A percentile compares a stretch with the other conserved stretches of the same genome.
phyloP scores from a whole-genome alignment of 1,140 invertebrate species.

The Pachypeltis micranthus region DNA sequence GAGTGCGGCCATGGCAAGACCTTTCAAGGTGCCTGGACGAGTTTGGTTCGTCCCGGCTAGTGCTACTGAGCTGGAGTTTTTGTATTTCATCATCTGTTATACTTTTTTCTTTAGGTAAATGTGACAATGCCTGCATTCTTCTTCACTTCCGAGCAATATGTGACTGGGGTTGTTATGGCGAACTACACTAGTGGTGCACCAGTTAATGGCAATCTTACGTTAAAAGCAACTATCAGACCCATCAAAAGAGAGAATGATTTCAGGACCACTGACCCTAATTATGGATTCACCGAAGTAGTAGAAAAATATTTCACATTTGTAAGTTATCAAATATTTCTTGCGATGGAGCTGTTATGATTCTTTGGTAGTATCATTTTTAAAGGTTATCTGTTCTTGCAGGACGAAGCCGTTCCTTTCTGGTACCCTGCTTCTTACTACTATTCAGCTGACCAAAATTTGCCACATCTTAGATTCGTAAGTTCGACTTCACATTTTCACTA shows the following conservation, averaged over 20 bases:
- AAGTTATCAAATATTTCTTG: constrained; percentile 31
- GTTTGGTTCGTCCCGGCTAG: neutral
- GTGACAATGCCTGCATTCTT: constrained; percentile 91
- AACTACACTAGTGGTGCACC: constrained; percentile 86
- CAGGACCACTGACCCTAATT: constrained; percentile 36
- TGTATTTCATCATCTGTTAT: neutral
- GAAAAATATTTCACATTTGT: constrained; percentile 64
- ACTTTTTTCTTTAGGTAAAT: constrained; percentile 54
- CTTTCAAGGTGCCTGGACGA: too few relatives aligned
- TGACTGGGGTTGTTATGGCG: constrained; percentile 75
- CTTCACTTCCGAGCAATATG: constrained; percentile 67
- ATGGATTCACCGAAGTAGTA: constrained; percentile 33
- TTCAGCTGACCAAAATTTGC: constrained; percentile 34
- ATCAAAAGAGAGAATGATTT: constrained; percentile 33
- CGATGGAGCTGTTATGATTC: neutral
- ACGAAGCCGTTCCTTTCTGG: constrained; percentile 69
- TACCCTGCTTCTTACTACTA: constrained; percentile 33
- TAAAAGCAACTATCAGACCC: constrained; percentile 62
- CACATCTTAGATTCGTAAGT: constrained; percentile 57
- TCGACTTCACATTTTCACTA: too few relatives aligned
- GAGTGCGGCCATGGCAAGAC: too few relatives aligned
- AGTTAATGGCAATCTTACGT: constrained; percentile 70
- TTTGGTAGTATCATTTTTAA: neutral
- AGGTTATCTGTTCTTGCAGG: constrained; percentile 32
- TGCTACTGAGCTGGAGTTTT: neutral